Base-by-base conservation (phyloP, 2,797 vertebrate species). In the Tauraco hartlaubi region DNA sequence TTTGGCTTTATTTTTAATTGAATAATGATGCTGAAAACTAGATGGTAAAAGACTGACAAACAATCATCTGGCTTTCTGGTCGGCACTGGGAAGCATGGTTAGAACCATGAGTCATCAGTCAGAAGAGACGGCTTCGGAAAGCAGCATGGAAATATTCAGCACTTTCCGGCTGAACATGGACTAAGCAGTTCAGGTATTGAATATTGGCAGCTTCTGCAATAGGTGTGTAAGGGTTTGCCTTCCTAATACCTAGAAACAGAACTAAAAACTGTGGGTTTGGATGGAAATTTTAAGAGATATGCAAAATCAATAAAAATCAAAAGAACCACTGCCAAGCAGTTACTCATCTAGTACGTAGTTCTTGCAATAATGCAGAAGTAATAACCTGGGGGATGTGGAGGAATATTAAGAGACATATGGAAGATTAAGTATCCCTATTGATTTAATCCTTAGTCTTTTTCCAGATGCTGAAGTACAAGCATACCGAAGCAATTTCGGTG, bases 361-460 rank as follows among this genome's bases (percentile, higher is more conserved):
- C 63, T 90, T 93, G 63, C 35, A 94, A 1, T 88, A 85, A 94
- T 43, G 67, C 35, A 93, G 63, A 86, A 87, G 63, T 92, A 94
- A 88, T 94, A 94, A 91, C 55, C 56, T 85, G 44, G 31, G 51
- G 74, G 88, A 93, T 93, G 77, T 94, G 84, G 55, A 94, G 33
- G 81, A 87, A 89, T 92, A 95, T 71, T 82, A 52, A 71, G 52
- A 90, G 37, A 23, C 92, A 87, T 82, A 51, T 84, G 90, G 88
- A 94, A 94, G 94, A 95, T 95, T 85, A 95, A 97, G 90, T 79
- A 92, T 91, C 86, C 72, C 77, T 92, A 79, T 94, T 95, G 84
- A 90, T 96, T 92, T 88, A 93, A 74, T 92, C 77, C 39, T 64
- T 74, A 94, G 90, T 85, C 85, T 87, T 94, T 94, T 93, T 93